Percentiles rank a stretch among this genome's conserved stretches.
phyloP scores from a whole-genome alignment of 2,888 invertebrate species.

The Eupithecia vulgata region DNA sequence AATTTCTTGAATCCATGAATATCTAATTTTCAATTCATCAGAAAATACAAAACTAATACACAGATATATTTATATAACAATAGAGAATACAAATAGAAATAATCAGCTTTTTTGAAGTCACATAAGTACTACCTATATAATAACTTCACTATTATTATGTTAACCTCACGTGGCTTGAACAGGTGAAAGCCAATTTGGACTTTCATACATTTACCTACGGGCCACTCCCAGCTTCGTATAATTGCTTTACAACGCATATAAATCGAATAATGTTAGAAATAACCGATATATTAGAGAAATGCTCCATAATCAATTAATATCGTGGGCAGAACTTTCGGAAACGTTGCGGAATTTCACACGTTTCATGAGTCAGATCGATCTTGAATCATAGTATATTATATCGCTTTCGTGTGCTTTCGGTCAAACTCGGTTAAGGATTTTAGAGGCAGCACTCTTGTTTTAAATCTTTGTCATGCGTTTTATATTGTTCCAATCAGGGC shows the following conservation, averaged over 20 bases:
- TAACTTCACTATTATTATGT: conserved; percentile 42
- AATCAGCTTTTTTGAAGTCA: too few species aligned
- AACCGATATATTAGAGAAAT: conserved; percentile 28
- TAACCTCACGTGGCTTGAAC: conserved; percentile 29
- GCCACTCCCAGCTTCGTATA: conserved; percentile 31
- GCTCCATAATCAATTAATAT: conserved; percentile 24
- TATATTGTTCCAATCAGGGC: conserved; percentile 8
- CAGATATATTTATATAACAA: too few species aligned
- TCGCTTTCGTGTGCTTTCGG: background rate
- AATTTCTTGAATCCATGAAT: too few species aligned
- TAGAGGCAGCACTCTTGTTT: background rate
- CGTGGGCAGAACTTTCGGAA: conserved; percentile 33
- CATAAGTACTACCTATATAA: conserved; percentile 12
- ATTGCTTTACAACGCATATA: conserved; percentile 32
- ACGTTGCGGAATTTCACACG: conserved; percentile 26
- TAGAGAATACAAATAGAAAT: too few species aligned
- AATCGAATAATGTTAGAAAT: conserved; percentile 30
- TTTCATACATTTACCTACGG: conserved; percentile 42
- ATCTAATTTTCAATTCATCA: too few species aligned
- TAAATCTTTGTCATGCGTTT: background rate
- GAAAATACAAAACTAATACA: too few species aligned
- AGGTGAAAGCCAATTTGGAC: conserved; percentile 52
- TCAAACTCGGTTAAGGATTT: background rate
- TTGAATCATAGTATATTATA: background rate
- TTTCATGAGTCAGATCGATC: background rate